phyloP scores from a whole-genome alignment of 2,113 vertebrate genomes.

The Megaceryle maxima region DNA sequence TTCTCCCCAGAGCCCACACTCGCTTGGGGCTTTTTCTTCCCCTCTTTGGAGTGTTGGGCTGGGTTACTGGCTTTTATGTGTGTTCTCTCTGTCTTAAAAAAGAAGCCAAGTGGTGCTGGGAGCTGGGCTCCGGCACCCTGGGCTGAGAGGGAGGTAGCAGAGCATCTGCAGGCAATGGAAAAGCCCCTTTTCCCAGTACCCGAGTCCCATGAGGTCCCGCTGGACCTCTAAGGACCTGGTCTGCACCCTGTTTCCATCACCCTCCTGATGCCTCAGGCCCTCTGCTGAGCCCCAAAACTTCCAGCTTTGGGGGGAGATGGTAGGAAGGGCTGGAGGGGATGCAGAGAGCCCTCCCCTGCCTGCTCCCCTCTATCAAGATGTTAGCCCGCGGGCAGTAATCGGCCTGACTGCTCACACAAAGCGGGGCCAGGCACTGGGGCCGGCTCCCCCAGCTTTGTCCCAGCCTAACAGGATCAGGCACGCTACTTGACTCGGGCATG shows the following conservation, averaged over 20 bases:
- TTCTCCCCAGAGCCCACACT: slow-evolving; percentile 63
- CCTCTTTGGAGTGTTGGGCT: slow-evolving; percentile 32
- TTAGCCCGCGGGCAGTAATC: slow-evolving; percentile 84
- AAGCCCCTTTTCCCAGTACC: background rate
- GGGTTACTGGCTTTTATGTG: slow-evolving; percentile 51
- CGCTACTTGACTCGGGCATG: slow-evolving; percentile 81
- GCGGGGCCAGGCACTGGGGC: slow-evolving; percentile 64
- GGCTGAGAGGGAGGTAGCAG: background rate
- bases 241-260: background rate
- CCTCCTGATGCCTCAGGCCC: background rate
- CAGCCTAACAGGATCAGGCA: slow-evolving; percentile 93
- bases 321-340: background rate
- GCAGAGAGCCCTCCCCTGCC: background rate
- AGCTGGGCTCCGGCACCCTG: background rate
- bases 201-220: background rate
- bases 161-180: background rate
- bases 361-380: slow-evolving; percentile 84
- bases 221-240: background rate
- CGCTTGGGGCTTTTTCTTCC: slow-evolving; percentile 49
- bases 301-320: background rate
- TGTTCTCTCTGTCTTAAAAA: slow-evolving; percentile 46
- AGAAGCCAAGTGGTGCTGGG: background rate
- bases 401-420: slow-evolving; percentile 85
- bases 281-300: background rate
- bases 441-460: slow-evolving; percentile 74